phyloP scores from a whole-genome alignment of 2,888 invertebrate genomes.

The Tortrix viridana region DNA sequence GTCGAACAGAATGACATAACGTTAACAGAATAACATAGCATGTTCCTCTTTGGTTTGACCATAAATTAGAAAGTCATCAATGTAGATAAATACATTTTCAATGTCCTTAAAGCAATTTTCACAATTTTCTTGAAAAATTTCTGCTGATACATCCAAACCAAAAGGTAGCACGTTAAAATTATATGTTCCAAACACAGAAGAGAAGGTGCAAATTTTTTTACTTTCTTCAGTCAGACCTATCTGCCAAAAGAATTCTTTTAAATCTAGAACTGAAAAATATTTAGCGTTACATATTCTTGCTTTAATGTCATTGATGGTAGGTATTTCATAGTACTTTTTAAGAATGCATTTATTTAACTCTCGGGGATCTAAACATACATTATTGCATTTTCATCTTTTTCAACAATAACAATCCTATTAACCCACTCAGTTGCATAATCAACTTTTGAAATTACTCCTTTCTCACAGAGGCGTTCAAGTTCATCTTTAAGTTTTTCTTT shows the following conservation, averaged over 20 bases:
- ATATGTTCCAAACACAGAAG: background rate
- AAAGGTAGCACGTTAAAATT: background rate
- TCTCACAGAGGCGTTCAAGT: conserved; percentile 7
- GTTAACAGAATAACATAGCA: too few species aligned
- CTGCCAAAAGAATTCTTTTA: background rate
- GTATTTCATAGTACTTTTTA: conserved; percentile 21
- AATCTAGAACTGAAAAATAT: background rate
- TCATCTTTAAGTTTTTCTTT: conserved; percentile 20
- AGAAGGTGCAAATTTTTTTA: background rate
- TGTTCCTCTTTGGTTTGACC: background rate
- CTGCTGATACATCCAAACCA: background rate
- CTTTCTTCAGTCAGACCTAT: background rate
- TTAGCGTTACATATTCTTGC: background rate
- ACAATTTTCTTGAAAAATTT: conserved; percentile 1
- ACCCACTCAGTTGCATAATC: conserved; percentile 29
- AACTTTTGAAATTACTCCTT: conserved; percentile 28
- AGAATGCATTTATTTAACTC: conserved; percentile 25
- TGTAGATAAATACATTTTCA: too few species aligned
- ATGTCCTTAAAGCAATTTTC: background rate
- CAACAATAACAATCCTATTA: conserved; percentile 28
- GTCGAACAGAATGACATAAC: too few species aligned
- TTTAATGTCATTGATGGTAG: conserved; percentile 15
- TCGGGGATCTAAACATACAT: conserved; percentile 27
- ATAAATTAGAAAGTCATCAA: background rate
- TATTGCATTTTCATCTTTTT: conserved; percentile 21